phyloP scores from a whole-genome alignment of 2,888 invertebrate genomes.

The Chaitophorus viminalis region DNA sequence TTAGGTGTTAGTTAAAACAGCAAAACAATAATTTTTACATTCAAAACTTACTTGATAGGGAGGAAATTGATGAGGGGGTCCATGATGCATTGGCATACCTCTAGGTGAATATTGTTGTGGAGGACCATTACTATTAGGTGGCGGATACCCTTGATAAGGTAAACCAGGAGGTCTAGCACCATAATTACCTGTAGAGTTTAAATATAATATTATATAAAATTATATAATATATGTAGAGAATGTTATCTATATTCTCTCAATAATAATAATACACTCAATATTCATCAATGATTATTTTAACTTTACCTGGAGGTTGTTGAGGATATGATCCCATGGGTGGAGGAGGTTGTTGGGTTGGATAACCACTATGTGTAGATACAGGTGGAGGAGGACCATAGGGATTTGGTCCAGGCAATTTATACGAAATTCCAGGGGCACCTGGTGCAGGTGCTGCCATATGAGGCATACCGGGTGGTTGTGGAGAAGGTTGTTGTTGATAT shows the following conservation, averaged over 20 bases:
- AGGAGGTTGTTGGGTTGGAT: slow-evolving; percentile 54
- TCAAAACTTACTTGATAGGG: slow-evolving; percentile 65
- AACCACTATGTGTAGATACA: slow-evolving; percentile 51
- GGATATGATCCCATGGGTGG: slow-evolving; percentile 52
- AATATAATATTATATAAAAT: too few species aligned
- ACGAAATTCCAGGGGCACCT: slow-evolving; percentile 36
- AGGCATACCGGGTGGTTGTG: slow-evolving; percentile 39
- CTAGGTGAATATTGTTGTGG: slow-evolving; percentile 69
- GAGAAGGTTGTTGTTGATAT: slow-evolving; percentile 54
- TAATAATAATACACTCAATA: neutral
- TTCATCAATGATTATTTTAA: neutral
- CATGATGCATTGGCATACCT: slow-evolving; percentile 68
- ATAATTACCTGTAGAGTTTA: slow-evolving; percentile 67
- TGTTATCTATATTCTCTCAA: too few species aligned
- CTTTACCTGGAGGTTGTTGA: slow-evolving; percentile 58
- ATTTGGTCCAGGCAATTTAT: slow-evolving; percentile 54
- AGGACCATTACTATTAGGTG: slow-evolving; percentile 67
- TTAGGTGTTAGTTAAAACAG: slow-evolving; percentile 34
- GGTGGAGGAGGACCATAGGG: slow-evolving; percentile 57
- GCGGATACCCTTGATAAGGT: slow-evolving; percentile 68
- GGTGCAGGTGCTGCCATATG: slow-evolving; percentile 51
- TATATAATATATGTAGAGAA: neutral
- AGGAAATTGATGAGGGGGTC: slow-evolving; percentile 69
- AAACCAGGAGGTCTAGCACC: slow-evolving; percentile 68
- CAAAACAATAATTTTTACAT: neutral